Evolutionary conservation across 2,113 vertebrate genomes (phyloP), one percentile per base, ranked within the genome.

Genomic region (Odocoileus hemionus): DNA sequence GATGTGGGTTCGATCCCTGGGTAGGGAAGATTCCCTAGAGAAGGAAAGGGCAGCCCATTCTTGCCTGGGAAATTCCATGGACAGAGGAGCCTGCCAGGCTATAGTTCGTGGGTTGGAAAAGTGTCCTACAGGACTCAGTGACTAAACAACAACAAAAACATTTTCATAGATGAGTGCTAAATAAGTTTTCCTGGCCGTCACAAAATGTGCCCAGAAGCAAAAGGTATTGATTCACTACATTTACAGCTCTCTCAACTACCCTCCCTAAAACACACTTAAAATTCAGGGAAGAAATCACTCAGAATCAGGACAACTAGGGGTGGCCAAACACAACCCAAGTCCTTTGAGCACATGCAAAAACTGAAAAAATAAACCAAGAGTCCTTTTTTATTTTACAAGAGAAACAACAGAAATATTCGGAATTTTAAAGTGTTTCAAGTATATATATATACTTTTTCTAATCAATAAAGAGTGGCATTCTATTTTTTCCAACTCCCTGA

Each of bases 221-320:
- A 96, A 92, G 57, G 7, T 50, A 90, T 89, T 57, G 8, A 95
- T 83, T 87, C 21, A 82, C 28, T 76, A 55, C 7, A 67, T 80
- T 94, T 92, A 80, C 55, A 90, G 61, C 19, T 82, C 57, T 30
- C 28, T 95, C 47, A 33, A 33, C 26, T 39, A 36, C 9, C 15
- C 17, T 76, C 88, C 39, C 57, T 79, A 89, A 95, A 92, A 83
- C 61, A 95, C 3, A 88, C 17, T 95, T 92, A 64, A 91, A 92
- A 47, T 91, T 93, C 57, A 89, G 91, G 52, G 57, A 80, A 43
- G 60, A 97, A 89, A 50, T 96, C 33, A 78, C 36, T 64, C 61
- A 89, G 82, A 94, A 83, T 86, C 25, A 19, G 55, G 17, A 91
- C 36, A 90, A 85, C 10, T 50, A 88, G 17, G 17, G 8, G n/a